Conservation (phyloP, 2,797 vertebrate genomes). For the Margarornis squamiger region DNA sequence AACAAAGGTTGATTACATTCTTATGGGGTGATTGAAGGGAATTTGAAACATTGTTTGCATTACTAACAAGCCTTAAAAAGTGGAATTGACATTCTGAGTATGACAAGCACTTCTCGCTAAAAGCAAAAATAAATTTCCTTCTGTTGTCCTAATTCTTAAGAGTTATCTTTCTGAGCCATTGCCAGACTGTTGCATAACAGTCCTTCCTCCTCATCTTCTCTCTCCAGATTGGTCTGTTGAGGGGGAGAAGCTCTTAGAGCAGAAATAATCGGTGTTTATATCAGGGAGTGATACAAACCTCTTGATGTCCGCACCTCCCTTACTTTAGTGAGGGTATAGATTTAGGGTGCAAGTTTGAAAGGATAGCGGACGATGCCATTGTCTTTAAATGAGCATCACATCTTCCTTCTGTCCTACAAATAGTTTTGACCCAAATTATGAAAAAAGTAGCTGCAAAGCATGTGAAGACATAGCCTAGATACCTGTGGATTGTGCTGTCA, state of each 20-base stretch:
- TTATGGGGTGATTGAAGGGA: slow-evolving; percentile 46
- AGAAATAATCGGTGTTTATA: background rate
- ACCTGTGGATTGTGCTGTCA: background rate
- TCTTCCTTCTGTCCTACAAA: background rate
- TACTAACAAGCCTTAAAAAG: slow-evolving; percentile 58
- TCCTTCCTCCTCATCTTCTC: background rate
- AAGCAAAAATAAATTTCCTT: slow-evolving; percentile 66
- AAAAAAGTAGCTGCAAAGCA: background rate
- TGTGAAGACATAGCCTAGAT: background rate
- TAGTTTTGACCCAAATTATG: background rate
- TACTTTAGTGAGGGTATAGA: background rate
- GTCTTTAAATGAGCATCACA: background rate
- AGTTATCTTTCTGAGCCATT: slow-evolving; percentile 38
- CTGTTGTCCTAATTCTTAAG: slow-evolving; percentile 58
- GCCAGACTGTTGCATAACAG: slow-evolving; percentile 28
- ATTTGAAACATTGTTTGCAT: slow-evolving; percentile 58
- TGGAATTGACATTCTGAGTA: slow-evolving; percentile 36
- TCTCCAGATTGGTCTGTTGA: background rate
- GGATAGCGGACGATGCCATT: background rate
- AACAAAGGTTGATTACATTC: slow-evolving; percentile 58
- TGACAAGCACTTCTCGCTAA: slow-evolving; percentile 58
- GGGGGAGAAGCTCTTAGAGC: background rate
- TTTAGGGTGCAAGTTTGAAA: background rate
- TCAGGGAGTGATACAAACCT: background rate
- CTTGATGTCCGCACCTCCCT: background rate